These are phyloP conservation scores for Aquatica leii DNA, from an alignment of 2,888 invertebrate genomes.

Conservation along the genomic window DNA sequence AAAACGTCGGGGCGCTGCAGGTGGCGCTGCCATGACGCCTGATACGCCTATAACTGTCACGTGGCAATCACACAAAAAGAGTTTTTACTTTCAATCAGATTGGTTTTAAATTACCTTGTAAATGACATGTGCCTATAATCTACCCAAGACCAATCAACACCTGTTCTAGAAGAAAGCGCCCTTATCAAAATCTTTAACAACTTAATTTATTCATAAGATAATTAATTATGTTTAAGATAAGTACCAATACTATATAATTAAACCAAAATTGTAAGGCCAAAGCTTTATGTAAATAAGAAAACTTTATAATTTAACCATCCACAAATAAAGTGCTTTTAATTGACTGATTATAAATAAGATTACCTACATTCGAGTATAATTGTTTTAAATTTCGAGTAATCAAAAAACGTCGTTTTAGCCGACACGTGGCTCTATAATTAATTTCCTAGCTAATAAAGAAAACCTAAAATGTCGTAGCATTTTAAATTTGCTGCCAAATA, in stretches of 20 bases:
- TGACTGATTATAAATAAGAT: no score
- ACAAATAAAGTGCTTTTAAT: no score
- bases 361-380: no score
- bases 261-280: no score
- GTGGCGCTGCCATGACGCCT: constrained; percentile 47
- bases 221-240: neutral
- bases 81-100: constrained; percentile 30
- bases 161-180: neutral
- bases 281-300: no score
- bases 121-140: constrained; percentile 7
- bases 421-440: no score
- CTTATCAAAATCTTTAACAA: neutral
- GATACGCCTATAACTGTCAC: constrained; percentile 38
- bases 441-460: neutral
- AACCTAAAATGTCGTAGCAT: constrained; percentile 3
- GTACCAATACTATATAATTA: no score
- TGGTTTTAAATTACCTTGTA: constrained; percentile 26
- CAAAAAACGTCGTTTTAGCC: no score
- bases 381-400: no score
- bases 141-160: no score
- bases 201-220: neutral
- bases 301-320: no score
- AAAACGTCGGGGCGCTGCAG: constrained; percentile 53
- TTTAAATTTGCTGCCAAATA: neutral
- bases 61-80: constrained; percentile 30